Base-by-base conservation (phyloP, 2,113 vertebrate genomes). In the Amia ocellicauda region DNA sequence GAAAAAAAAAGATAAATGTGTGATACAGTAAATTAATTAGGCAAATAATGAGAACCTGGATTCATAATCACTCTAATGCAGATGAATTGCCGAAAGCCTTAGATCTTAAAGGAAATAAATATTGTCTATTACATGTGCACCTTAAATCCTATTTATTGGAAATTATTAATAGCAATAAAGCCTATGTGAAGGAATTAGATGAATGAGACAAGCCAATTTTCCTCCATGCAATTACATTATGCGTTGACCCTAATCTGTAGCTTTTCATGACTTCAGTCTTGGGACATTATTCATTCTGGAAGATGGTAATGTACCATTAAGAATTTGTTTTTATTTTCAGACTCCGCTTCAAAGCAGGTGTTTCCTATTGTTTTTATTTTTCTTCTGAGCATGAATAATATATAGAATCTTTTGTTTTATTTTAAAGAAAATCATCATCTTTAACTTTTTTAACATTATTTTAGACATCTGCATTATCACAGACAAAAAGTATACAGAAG, bases 1-100 rank as follows among this genome's bases (percentile, higher is more conserved):
- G 24, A 72, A 68, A 83, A 82, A 82, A 73, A 83, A 79, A 80
- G 78, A 88, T 86, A 62, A 88, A 89, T 91, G 86, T 88, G 83
- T 85, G 86, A 86, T 85, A 79, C 51, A 81, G 60, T 58, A 78
- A 88, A 85, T 89, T 87, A 88, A 89, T 89, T 90, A 83, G 70
- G 78, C 79, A 86, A 68, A 3, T 84, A 87, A 87, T 89, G 81
- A 82, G 77, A 70, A 85, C 80, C 69, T 69, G 45, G 65, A 76
- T 67, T 68, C 45, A 59, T 85, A 77, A 78, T 74, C 80, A 47
- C 67, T 75, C 69, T 83, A 86, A 89, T 85, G 70, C 69, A 79
- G 80, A 91, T 89, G 83, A 89, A 87, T 85, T 74, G 68, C 73
- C 84, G 86, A 88, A 86, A 76, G 74, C 59, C 72, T 69, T 68